Conservation (phyloP, 2,797 vertebrate genomes). For the Silurus aristotelis region DNA sequence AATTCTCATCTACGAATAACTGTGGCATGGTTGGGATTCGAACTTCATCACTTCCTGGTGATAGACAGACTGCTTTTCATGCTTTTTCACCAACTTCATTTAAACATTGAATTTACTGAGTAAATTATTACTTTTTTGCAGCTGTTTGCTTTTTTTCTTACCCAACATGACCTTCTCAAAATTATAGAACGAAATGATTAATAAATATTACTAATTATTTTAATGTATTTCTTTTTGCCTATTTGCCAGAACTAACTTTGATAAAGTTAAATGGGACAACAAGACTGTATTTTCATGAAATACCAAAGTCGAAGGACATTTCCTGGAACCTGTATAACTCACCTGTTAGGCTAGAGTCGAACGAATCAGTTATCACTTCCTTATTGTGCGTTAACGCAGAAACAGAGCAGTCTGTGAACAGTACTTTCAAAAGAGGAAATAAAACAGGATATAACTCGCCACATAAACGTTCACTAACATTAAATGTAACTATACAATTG, state of each 20-base stretch:
- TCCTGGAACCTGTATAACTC: not conserved
- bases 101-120: not conserved
- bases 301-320: not conserved
- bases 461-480: no score
- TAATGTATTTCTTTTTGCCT: not conserved
- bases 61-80: not conserved
- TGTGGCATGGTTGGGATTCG: not conserved
- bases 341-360: not conserved
- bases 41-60: not conserved
- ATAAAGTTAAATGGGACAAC: no score
- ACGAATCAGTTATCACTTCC: not conserved
- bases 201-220: no score
- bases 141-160: not conserved
- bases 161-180: not conserved
- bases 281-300: not conserved
- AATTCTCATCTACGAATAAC: not conserved
- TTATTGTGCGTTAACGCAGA: not conserved
- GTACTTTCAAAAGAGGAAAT: not conserved
- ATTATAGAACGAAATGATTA: not conserved
- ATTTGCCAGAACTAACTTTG: not conserved
- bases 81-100: not conserved
- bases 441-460: no score
- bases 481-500: no score
- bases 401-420: not conserved
- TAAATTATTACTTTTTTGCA: not conserved